Percentiles rank a stretch among this genome's conserved stretches.
Evolutionary conservation across 2,797 vertebrate genomes (phyloP).

Genomic region (Sciurus carolinensis): DNA sequence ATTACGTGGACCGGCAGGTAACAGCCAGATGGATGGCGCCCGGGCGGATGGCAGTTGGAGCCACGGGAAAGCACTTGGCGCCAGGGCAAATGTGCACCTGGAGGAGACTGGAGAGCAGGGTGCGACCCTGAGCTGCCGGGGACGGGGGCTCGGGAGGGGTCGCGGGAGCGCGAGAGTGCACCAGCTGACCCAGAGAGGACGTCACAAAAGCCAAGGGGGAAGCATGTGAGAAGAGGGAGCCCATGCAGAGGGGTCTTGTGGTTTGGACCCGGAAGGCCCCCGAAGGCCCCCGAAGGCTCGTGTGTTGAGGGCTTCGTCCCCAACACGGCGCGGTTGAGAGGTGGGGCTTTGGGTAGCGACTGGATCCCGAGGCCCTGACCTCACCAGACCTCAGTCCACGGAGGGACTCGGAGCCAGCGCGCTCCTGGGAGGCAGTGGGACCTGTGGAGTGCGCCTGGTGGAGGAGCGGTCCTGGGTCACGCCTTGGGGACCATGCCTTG

Average conservation of each 20-base stretch:
- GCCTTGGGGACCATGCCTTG: neutral
- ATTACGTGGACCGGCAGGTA: neutral
- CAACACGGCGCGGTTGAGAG: neutral
- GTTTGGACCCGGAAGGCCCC: neutral
- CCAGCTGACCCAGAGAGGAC: neutral
- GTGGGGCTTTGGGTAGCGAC: neutral
- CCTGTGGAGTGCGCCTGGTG: too few species aligned
- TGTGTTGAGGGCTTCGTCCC: neutral
- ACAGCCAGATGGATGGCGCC: neutral
- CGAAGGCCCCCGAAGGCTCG: too few species aligned
- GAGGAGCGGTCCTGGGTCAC: neutral
- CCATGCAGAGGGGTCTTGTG: neutral
- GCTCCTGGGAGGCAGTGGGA: neutral
- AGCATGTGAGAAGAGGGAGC: neutral
- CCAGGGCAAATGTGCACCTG: fast-evolving
- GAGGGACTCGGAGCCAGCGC: neutral
- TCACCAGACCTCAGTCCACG: neutral
- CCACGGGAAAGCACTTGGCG: neutral
- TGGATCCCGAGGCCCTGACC: neutral
- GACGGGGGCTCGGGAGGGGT: neutral
- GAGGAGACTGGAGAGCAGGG: neutral
- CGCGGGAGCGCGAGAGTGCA: too few species aligned
- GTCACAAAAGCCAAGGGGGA: neutral
- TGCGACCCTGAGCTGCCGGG: fast-evolving
- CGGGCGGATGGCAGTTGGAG: too few species aligned